A percentile compares a stretch with the other conserved stretches of the same genome.
phyloP scores from a whole-genome alignment of 2,797 vertebrate genomes.

The Eurystomus glaucurus region DNA sequence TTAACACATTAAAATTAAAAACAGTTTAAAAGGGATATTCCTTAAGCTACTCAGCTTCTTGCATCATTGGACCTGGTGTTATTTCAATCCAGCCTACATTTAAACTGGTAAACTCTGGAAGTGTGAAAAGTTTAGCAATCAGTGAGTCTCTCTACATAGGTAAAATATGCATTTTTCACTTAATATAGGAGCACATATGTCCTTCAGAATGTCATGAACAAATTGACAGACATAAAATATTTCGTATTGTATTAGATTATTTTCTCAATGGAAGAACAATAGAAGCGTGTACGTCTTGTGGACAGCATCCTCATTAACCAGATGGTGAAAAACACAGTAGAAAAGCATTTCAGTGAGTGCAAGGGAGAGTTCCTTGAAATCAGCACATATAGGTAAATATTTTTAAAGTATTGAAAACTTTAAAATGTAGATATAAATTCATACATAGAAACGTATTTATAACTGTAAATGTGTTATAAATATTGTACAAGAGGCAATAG shows the following conservation, averaged over 20 bases:
- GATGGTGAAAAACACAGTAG: neutral
- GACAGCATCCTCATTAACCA: neutral
- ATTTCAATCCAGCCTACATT: neutral
- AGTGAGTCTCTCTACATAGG: neutral
- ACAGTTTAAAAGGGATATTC: neutral
- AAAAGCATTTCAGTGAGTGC: neutral
- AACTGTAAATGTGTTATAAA: neutral
- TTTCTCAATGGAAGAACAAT: neutral
- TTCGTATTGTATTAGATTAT: neutral
- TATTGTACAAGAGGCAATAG: neutral
- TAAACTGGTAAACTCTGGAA: neutral
- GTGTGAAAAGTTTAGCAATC: neutral
- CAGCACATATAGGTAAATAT: neutral
- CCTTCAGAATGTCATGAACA: neutral
- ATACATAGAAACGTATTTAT: neutral
- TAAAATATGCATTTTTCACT: neutral
- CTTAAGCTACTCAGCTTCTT: neutral
- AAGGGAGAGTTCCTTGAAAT: neutral
- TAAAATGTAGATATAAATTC: neutral
- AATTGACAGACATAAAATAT: neutral
- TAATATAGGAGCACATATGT: rapidly evolving
- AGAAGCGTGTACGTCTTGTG: neutral
- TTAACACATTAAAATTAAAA: neutral
- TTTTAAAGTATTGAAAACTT: neutral
- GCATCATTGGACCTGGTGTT: neutral